A percentile compares a stretch with the other conserved stretches of the same genome.
These are phyloP conservation scores for Distichodus sexfasciatus DNA, from an alignment of 2,797 vertebrate genomes.

Conservation along the genomic window DNA sequence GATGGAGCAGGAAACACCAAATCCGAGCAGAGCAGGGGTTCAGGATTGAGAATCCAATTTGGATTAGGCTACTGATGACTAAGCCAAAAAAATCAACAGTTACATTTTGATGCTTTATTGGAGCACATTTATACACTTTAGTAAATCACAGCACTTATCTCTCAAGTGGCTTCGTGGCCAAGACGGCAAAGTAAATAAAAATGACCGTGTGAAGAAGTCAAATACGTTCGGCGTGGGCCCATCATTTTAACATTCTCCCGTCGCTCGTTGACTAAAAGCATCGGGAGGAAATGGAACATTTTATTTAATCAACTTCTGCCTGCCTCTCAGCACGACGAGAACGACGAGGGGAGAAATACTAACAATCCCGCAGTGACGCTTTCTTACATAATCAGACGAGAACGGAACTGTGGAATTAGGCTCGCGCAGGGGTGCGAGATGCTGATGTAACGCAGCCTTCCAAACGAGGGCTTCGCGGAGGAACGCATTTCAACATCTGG, in stretches of 20 bases:
- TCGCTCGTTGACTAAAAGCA: slow-evolving; percentile 12
- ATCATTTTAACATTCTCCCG: background rate
- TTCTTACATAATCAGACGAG: slow-evolving; percentile 28
- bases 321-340: slow-evolving; percentile 28
- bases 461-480: background rate
- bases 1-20: no score
- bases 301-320: slow-evolving; percentile 39
- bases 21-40: no score
- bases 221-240: background rate
- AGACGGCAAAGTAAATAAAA: slow-evolving; percentile 1
- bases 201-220: background rate
- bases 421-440: background rate
- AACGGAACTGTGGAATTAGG: slow-evolving; percentile 13
- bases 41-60: no score
- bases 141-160: background rate
- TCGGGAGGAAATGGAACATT: slow-evolving; percentile 35
- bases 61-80: background rate
- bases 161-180: background rate
- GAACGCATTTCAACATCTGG: background rate
- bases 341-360: slow-evolving; percentile 17
- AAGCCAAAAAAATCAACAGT: background rate
- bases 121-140: slow-evolving; percentile 7
- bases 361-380: slow-evolving; percentile 33
- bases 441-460: background rate
- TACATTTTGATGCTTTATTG: background rate